phyloP scores from a whole-genome alignment of 2,888 invertebrate species.

The Osmoderma eremita region DNA sequence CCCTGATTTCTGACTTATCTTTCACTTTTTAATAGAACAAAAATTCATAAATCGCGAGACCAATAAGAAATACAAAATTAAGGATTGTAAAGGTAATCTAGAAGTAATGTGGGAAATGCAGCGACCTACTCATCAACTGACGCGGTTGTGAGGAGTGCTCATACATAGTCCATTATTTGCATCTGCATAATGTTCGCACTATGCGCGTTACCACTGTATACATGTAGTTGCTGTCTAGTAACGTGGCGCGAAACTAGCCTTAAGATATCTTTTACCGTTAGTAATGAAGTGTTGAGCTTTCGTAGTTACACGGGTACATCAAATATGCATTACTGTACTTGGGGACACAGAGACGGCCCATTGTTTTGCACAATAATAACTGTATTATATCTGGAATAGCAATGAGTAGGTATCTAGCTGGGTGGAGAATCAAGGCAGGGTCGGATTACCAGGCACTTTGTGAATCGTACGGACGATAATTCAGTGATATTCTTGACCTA shows the following conservation, averaged over 20 bases:
- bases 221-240: background rate
- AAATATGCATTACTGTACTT: conserved; percentile 37
- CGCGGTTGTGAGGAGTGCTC: no score
- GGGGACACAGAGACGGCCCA: conserved; percentile 34
- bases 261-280: conserved; percentile 35
- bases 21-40: no score
- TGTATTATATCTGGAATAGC: conserved; percentile 45
- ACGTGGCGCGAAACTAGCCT: conserved; percentile 10
- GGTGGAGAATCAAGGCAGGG: conserved; percentile 37
- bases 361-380: conserved; percentile 44
- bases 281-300: conserved; percentile 34
- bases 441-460: conserved; percentile 8
- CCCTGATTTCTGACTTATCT: no score
- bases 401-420: conserved; percentile 45
- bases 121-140: no score
- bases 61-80: no score
- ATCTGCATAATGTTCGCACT: no score
- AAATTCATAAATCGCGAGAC: no score
- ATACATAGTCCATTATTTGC: no score
- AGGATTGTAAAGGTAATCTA: no score
- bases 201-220: no score
- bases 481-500: background rate
- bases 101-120: no score
- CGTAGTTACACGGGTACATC: conserved; percentile 34
- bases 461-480: conserved; percentile 6